Base-by-base conservation (phyloP, 2,888 invertebrate genomes). In the Dinocampus coccinellae region DNA sequence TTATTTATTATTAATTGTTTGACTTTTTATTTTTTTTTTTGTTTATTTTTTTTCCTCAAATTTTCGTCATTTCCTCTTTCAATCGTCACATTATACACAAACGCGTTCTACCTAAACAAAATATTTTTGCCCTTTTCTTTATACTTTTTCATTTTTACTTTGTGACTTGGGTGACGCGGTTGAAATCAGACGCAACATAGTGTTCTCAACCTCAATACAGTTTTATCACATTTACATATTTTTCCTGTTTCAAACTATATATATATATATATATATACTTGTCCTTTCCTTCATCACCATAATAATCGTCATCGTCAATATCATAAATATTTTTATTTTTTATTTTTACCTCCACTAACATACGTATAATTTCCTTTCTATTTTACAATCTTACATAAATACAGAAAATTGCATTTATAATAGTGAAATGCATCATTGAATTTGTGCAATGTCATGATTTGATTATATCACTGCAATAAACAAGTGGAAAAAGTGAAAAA, bases 31-130 rank as follows among this genome's bases (percentile, higher is more conserved):
- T 53, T 42, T 53, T 39, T 65, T 63, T 22, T 55, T 55, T 16
- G 20, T 13, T 29, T 24, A 2, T 42, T 36, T 47, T 60, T 68
- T 53, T 61, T 39, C 20, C 11, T 26, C 22, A 16, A 47, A 16
- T 42, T 55, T 55, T 55, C 24, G 24, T 55, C 26, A 10, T 22
- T 9, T 47, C 16, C 55, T 29, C 7, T 26, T 55, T 55, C 11
- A 24, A 10, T 26, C 55, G 55, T 13, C n/a, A 3, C 24, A 26
- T 2, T n/a, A n/a, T n/a, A n/a, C n/a, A n/a, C n/a, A n/a, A n/a
- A n/a, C n/a, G n/a, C 55, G 26, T 55, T 26, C 26, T 58, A 58
- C 58, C 58, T 33, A 58, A 58, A 58, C 58, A 58, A 29, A 58
- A 34, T 20, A 34, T n/a, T 58, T 58, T 58, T 58, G 58, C 34